Conservation (phyloP, 1,140 invertebrate species). For the Reticulitermes speratus region DNA sequence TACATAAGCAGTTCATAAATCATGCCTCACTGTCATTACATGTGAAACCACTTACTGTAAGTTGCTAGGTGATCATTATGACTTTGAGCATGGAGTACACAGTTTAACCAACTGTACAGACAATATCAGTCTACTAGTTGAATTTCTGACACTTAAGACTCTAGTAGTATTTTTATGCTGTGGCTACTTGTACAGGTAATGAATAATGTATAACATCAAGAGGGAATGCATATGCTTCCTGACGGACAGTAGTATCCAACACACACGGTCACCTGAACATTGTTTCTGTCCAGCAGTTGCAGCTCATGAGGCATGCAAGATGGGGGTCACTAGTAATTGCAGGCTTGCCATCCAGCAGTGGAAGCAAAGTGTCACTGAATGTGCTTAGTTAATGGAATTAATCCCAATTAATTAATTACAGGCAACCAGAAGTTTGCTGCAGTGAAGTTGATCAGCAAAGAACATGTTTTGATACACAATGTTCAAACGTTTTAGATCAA, state of each 20-base stretch:
- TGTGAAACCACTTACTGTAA: neutral
- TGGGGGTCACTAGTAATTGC: too few relatives aligned
- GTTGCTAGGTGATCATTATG: neutral
- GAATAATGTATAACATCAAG: neutral
- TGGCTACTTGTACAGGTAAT: neutral
- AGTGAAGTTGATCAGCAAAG: too few relatives aligned
- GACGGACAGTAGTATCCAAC: neutral
- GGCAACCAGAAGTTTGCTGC: too few relatives aligned
- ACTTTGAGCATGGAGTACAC: slow-evolving; percentile 18
- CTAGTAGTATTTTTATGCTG: neutral
- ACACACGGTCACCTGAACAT: too few relatives aligned
- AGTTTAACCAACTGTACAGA: neutral
- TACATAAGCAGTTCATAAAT: neutral
- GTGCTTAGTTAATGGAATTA: too few relatives aligned
- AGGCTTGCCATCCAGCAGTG: too few relatives aligned
- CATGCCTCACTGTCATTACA: neutral
- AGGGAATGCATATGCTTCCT: neutral
- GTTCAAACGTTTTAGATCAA: too few relatives aligned
- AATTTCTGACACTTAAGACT: neutral
- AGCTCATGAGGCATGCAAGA: too few relatives aligned
- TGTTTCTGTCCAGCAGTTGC: too few relatives aligned
- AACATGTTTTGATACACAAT: too few relatives aligned
- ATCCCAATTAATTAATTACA: too few relatives aligned
- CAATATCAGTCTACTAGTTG: neutral
- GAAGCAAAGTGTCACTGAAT: too few relatives aligned